Base-by-base conservation (phyloP, 2,797 vertebrate species). In the Neostethus bicornis region DNA sequence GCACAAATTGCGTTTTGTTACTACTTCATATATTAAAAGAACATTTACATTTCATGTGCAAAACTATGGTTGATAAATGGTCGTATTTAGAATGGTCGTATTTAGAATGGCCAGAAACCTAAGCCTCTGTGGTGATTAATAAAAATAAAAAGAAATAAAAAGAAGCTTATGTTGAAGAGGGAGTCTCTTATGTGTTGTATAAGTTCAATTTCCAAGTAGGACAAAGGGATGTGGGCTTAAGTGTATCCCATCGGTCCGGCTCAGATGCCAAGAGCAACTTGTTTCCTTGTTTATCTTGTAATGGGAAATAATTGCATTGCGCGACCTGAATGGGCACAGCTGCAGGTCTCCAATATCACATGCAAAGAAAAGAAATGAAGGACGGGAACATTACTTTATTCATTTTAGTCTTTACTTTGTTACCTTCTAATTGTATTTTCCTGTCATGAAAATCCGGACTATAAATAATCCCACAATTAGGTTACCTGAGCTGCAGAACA, bases 171-270 rank as follows among this genome's bases (percentile, higher is more conserved):
- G 77, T 83, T 66, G 61, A 73, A 57, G 67, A 79, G 70, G 68
- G 70, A 75, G 77, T 77, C 80, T 86, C 84, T 77, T 68, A 86
- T 86, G 83, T 86, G 79, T 79, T 41, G 19, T 61, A 67, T 64
- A 74, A 80, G 65, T 85, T 79, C 68, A 50, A 80, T 75, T 86
- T 86, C 66, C 79, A 90, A 89, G 78, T 89, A 85, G 90, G 85
- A 85, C 89, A 83, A 77, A 60, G 68, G 53, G 48, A 86, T 79
- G 66, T 81, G 71, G 79, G 79, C 75, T 84, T 80, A 62, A 74
- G 61, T 42, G 6, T 23, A 26, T 83, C 79, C 78, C 79, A 46
- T 47, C 49, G 64, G 82, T 70, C 68, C 50, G 58, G 73, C 73
- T 78, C 14, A 9, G 74, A 71, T 73, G 77, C 73, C 32, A 54